These are phyloP conservation scores for Girardinus metallicus DNA, from an alignment of 2,797 vertebrate species.

Conservation along the genomic window DNA sequence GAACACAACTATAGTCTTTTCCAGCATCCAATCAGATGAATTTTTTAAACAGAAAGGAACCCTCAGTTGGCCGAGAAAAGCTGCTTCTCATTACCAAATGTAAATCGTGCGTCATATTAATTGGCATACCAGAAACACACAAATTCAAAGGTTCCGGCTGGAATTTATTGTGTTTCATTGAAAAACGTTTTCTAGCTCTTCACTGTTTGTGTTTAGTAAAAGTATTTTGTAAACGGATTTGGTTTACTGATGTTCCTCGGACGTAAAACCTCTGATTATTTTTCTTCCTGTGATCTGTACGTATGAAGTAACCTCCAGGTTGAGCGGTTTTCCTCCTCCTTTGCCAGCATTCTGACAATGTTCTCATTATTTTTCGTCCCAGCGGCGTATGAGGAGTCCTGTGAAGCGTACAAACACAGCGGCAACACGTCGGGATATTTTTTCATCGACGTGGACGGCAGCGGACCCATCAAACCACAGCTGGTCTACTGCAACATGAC, in stretches of 20 bases:
- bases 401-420: conserved; percentile 80
- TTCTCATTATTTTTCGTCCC: conserved; percentile 37
- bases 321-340: not conserved
- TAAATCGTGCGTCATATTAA: not conserved
- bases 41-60: no score
- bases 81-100: no score
- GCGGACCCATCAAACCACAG: conserved; percentile 77
- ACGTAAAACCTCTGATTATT: conserved; percentile 18
- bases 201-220: not conserved
- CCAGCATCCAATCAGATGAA: no score
- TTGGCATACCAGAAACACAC: not conserved
- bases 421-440: conserved; percentile 79
- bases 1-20: no score
- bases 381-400: conserved; percentile 81
- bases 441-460: conserved; percentile 81
- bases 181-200: not conserved
- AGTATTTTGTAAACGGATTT: conserved; percentile 15
- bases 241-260: not conserved
- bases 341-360: conserved; percentile 14
- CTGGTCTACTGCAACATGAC: conserved; percentile 84
- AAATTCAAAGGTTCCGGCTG: not conserved
- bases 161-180: not conserved
- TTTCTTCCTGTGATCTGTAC: not conserved
- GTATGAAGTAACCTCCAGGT: not conserved
- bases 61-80: no score